Evolutionary conservation across 1,140 invertebrate genomes (phyloP), one percentile per base, ranked within the genome.

Genomic region (Agrypnia vestita): DNA sequence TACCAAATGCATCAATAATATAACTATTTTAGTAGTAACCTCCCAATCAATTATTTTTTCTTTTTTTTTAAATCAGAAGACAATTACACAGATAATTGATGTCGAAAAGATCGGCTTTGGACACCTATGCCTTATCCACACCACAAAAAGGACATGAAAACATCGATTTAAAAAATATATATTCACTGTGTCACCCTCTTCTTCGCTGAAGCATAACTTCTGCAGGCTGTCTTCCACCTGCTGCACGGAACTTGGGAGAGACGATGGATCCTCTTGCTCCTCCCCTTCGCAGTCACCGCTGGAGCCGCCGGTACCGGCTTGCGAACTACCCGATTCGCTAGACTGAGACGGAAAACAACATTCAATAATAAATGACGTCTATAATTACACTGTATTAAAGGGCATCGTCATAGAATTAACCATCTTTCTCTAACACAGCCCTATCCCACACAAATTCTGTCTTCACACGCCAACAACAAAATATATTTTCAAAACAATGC

Each of bases 201-300:
- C 62, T 67, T 35, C 62, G 10, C 15, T 61, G 17, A 67, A 43
- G 35, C 62, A 67, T 13, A 67, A 19, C 15, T 61, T 61, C 11
- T 51, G 1, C 11, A 51, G n/a, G n/a, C 49, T 9, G 49, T 51
- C 49, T 51, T 51, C 49, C n/a, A 8, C 49, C 8, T 51, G 49
- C 25, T 35, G 25, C 25, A 35, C 25, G 25, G 25, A 35, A 35
- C 6, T 6, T 1, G 25, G 6, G 25, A 3, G 25, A 35, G 87
- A 86, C 77, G 87, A 86, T 51, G 84, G 80, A 12, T 88, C 87
- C 19, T 88, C 88, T 76, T 86, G 86, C 61, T 88, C 87, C 71
- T 88, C 87, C 3, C 86, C 87, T 46, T 88, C 88, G 79, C 87
- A 88, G 11, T 86, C 85, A 21, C 77, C 80, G 0, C 84, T 9